These are phyloP conservation scores for Pegea sp. DNA, from an alignment of 23 tunicate species.

Conservation along the genomic window DNA sequence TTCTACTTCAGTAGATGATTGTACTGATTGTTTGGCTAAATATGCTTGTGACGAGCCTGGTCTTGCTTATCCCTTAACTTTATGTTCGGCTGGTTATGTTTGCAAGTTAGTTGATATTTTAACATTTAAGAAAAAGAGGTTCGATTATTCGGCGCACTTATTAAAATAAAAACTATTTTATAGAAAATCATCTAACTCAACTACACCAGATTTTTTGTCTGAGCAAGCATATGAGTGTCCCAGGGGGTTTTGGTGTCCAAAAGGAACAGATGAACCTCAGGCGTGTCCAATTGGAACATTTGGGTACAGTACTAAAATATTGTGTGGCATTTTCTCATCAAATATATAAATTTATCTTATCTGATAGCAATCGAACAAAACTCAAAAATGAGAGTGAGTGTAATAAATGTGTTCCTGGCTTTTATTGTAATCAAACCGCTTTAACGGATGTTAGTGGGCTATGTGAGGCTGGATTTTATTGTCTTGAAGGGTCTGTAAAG, in stretches of 20 bases:
- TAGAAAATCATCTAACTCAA: constrained; percentile 47
- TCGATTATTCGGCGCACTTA: background rate
- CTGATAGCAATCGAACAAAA: background rate
- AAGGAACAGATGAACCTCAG: constrained; percentile 51
- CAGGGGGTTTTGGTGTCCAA: constrained; percentile 42
- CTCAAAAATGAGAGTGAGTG: constrained; percentile 30
- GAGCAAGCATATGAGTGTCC: constrained; percentile 53
- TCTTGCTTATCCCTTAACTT: constrained; percentile 16
- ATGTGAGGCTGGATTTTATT: constrained; percentile 60
- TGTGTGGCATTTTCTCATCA: background rate
- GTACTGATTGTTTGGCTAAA: constrained; percentile 22
- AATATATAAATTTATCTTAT: no score
- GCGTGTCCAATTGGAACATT: constrained; percentile 53
- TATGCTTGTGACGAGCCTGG: constrained; percentile 68
- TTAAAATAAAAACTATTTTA: background rate
- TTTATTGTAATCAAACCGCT: constrained; percentile 45
- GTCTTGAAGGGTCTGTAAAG: constrained; percentile 38
- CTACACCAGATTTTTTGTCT: constrained; percentile 67
- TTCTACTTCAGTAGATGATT: constrained; percentile 4
- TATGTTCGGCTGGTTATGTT: constrained; percentile 50
- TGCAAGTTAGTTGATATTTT: constrained; percentile 38
- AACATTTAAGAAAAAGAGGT: no score
- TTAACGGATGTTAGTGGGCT: constrained; percentile 19
- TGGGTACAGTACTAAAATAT: constrained; percentile 21
- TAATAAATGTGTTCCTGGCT: constrained; percentile 68